Percentiles rank a stretch among this genome's conserved stretches.
Conservation (phyloP, 2,113 vertebrate genomes). For the Pelecanus crispus region DNA sequence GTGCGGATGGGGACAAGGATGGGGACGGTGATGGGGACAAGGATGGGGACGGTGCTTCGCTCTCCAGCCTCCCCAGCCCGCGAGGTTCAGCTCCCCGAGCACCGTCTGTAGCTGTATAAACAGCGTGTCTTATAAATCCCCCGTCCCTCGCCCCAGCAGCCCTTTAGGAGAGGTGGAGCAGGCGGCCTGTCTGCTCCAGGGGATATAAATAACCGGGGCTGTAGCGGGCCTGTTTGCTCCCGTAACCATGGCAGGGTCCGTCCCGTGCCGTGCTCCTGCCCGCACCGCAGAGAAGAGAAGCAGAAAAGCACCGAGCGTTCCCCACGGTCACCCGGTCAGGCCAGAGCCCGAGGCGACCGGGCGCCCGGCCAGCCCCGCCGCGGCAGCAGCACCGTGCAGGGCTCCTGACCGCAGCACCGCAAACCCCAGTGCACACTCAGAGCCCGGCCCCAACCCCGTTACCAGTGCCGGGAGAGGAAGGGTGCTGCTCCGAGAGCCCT, state of each 20-base stretch:
- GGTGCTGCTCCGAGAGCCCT: background rate
- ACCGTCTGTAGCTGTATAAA: slow-evolving; percentile 7
- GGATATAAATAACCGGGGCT: slow-evolving; percentile 58
- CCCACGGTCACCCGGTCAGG: background rate
- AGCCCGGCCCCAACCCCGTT: accelerated
- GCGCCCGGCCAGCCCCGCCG: accelerated
- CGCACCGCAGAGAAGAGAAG: background rate
- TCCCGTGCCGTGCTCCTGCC: background rate
- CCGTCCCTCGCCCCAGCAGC: background rate
- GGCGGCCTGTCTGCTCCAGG: background rate
- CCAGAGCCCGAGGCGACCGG: accelerated
- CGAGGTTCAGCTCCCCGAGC: background rate
- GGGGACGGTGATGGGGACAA: background rate
- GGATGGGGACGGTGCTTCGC: accelerated
- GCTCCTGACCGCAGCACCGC: background rate
- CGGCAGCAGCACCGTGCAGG: background rate
- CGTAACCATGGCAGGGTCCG: slow-evolving; percentile 48
- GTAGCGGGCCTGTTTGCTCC: slow-evolving; percentile 26
- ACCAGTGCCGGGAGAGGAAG: accelerated
- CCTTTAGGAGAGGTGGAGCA: slow-evolving; percentile 2
- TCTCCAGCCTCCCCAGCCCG: background rate
- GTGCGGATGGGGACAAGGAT: too few relatives aligned
- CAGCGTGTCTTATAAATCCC: slow-evolving; percentile 7
- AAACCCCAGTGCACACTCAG: accelerated
- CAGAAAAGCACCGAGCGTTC: background rate